Evolutionary conservation across 2,888 invertebrate genomes (phyloP).

Genomic region (Petrolisthes manimaculis): DNA sequence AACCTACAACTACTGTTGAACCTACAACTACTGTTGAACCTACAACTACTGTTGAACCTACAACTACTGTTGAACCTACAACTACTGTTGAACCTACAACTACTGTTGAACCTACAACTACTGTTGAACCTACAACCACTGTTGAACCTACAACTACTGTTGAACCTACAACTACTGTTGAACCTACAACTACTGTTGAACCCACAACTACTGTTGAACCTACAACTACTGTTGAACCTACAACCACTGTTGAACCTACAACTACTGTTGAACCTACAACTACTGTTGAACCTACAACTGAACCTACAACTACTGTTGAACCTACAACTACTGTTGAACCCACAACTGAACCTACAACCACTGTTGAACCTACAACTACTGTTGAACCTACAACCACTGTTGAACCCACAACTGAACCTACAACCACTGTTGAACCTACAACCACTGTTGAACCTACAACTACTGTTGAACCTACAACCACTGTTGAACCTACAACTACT

Average conservation of each 20-base stretch:
- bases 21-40: not conserved
- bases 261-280: not conserved
- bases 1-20: conserved; percentile 8
- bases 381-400: conserved; percentile 3
- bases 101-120: conserved; percentile 12
- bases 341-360: conserved; percentile 18
- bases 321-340: conserved; percentile 17
- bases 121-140: not conserved
- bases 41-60: not conserved
- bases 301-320: conserved; percentile 14
- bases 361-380: not conserved
- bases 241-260: not conserved
- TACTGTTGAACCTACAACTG: conserved; percentile 10
- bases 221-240: not conserved
- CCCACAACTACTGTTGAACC: conserved; percentile 16
- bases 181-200: conserved; percentile 1
- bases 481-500: conserved; percentile 20
- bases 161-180: conserved; percentile 14
- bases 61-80: conserved; percentile 5
- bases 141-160: not conserved
- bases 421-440: conserved; percentile 14
- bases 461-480: conserved; percentile 18
- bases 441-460: conserved; percentile 16
- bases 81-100: not conserved
- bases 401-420: not conserved